phyloP scores from a whole-genome alignment of 2,888 invertebrate genomes.

The Drosophila picticornis region DNA sequence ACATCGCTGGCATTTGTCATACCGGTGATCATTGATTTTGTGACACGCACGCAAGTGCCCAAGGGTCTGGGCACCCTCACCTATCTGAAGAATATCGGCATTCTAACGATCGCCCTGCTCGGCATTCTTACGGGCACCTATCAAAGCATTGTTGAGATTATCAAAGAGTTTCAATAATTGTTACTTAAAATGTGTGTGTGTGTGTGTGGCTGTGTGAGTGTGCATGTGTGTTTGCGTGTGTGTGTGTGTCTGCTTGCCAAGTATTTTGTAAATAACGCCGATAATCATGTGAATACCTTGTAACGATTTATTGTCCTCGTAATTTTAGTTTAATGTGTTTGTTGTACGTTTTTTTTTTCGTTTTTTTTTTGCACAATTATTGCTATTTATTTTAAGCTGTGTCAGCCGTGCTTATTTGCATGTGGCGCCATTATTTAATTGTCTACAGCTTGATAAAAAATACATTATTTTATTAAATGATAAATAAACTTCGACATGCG shows the following conservation, averaged over 20 bases:
- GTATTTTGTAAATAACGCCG: conserved; percentile 58
- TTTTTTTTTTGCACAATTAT: conserved; percentile 30
- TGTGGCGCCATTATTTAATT: conserved; percentile 48
- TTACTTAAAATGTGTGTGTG: neutral
- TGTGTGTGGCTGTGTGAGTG: neutral
- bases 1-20: conserved; percentile 94
- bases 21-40: conserved; percentile 94
- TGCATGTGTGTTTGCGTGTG: neutral
- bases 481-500: conserved; percentile 26
- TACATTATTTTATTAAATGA: conserved; percentile 66
- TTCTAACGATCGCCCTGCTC: conserved; percentile 89
- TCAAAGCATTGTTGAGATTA: conserved; percentile 89
- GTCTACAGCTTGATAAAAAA: conserved; percentile 35
- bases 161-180: conserved; percentile 71
- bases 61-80: conserved; percentile 86
- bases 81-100: conserved; percentile 87
- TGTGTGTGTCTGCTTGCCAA: conserved; percentile 40
- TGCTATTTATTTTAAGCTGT: conserved; percentile 55
- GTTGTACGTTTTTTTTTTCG: conserved; percentile 38
- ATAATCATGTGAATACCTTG: conserved; percentile 56
- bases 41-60: conserved; percentile 88
- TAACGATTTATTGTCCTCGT: conserved; percentile 45
- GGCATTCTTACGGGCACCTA: conserved; percentile 92
- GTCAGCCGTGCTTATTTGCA: conserved; percentile 41
- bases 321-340: conserved; percentile 51